Evolutionary conservation across 2,797 vertebrate species (phyloP), one percentile per base, ranked within the genome.

Genomic region (Paedocypris micromegethes): DNA sequence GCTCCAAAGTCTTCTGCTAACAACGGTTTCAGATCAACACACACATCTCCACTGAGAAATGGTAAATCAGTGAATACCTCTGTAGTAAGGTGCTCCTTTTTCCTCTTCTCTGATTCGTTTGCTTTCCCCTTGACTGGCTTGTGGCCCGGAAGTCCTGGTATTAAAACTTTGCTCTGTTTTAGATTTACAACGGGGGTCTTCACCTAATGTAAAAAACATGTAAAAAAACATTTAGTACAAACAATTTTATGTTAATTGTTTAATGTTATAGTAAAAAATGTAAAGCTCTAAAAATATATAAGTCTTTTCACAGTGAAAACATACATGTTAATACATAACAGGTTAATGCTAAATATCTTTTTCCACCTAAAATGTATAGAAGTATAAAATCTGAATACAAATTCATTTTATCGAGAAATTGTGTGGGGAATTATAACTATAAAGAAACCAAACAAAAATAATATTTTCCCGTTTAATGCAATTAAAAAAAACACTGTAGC

Each of bases 61-160:
- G 56, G 6, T 9, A 55, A 47, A 55, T 7, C 9, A 41, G 50
- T 6, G 39, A 23, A 59, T 83, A 97, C 97, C 93, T 96, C 92
- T 75, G 85, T 88, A 53, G 77, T 70, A 58, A 83, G 86, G 0
- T 72, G 9, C 63, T 84, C 90, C 2, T 91, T 87, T 83, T 94
- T 98, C 82, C 95, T 93, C 83, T 98, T 94, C 75, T 90, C 89
- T 5, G 86, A 83, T 68, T 81, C 87, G 2, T 64, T 73, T 4
- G 83, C 53, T 41, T 77, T 65, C 57, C 83, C 81, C 76, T 88
- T 91, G 40, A 93, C 64, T 5, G 89, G 83, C 63, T 90, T 91
- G 73, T 99, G 97, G 39, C 97, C 96, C 45, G 95, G 94, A 72
- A 96, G 83, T 23, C 97, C 97, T 9, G 97, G 97, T 39, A 92